A percentile compares a stretch with the other conserved stretches of the same genome.
Conservation (phyloP, 2,888 invertebrate genomes). For the Tetragonula carbonaria region DNA sequence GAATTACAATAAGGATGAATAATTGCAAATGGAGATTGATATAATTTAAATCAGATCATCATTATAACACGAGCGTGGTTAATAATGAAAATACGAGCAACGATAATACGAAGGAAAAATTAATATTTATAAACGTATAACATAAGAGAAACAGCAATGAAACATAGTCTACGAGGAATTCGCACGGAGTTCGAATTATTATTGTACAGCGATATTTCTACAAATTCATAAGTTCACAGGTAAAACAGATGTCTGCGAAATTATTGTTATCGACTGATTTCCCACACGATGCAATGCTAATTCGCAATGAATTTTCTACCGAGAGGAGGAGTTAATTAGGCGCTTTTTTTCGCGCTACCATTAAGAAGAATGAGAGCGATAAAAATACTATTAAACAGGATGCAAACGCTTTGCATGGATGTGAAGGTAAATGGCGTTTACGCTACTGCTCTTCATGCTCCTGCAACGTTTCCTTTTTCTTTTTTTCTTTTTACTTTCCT, state of each 20-base stretch:
- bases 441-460: constrained; percentile 4
- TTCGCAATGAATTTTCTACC: neutral
- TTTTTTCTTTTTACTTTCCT: neutral
- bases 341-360: constrained; percentile 5
- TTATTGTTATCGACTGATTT: constrained; percentile 14
- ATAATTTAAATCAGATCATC: too few species aligned
- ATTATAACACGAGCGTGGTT: too few species aligned
- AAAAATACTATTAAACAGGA: constrained; percentile 1
- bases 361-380: constrained; percentile 1
- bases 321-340: neutral
- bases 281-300: constrained; percentile 3
- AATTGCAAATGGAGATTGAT: too few species aligned
- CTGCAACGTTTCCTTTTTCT: neutral
- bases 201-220: neutral
- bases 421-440: neutral
- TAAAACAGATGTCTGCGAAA: neutral
- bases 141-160: neutral
- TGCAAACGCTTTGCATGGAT: neutral
- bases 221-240: neutral
- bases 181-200: neutral
- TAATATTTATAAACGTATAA: neutral
- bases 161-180: neutral
- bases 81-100: too few species aligned
- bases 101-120: neutral
- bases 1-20: too few species aligned